A percentile compares a stretch with the other conserved stretches of the same genome.
These are phyloP conservation scores for Papilio protenor DNA, from an alignment of 2,888 invertebrate species.

Conservation along the genomic window DNA sequence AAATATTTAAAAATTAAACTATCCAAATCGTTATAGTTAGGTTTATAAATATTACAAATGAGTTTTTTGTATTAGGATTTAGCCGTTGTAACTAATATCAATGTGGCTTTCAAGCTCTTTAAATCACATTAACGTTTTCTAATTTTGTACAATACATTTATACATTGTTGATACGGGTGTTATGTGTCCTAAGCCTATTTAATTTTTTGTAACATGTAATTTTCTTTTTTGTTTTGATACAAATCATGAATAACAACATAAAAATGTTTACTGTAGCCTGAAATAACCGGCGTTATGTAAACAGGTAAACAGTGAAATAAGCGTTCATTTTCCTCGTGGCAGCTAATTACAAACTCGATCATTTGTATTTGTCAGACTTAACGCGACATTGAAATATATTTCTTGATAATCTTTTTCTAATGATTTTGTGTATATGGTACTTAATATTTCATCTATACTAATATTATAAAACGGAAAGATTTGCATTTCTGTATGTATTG, in stretches of 20 bases:
- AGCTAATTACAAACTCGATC: conserved; percentile 18
- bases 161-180: background rate
- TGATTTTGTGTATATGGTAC: background rate
- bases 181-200: background rate
- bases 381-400: conserved; percentile 19
- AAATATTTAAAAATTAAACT: no score
- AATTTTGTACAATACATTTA: no score
- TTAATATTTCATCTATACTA: background rate
- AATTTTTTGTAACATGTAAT: no score
- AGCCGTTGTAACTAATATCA: background rate
- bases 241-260: conserved; percentile 1
- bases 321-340: conserved; percentile 6
- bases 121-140: no score
- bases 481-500: no score
- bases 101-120: no score
- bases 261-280: conserved; percentile 9
- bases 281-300: background rate
- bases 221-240: background rate
- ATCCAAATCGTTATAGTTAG: background rate
- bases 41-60: no score
- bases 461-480: background rate
- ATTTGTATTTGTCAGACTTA: conserved; percentile 27
- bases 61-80: no score
- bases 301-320: conserved; percentile 12
- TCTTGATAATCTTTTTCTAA: background rate